Evolutionary conservation across 2,113 vertebrate genomes (phyloP).

Genomic region (Dinomys branickii): DNA sequence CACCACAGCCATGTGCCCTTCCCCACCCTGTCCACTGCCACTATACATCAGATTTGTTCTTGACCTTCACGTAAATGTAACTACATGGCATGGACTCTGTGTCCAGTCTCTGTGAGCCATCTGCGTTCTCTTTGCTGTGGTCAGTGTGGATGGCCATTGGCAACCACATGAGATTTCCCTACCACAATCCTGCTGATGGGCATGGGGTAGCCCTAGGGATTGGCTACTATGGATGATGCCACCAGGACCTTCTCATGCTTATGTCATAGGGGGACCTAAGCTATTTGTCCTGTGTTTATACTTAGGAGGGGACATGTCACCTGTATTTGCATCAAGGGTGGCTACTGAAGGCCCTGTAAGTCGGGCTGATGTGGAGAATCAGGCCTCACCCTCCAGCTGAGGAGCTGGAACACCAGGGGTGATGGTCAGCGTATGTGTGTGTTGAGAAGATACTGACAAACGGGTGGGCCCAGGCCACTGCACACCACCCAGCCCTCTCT

Average conservation of each 20-base stretch:
- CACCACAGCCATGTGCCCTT: neutral
- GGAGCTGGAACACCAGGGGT: neutral
- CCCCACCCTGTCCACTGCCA: neutral
- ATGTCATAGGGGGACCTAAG: neutral
- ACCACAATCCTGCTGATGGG: rapidly evolving
- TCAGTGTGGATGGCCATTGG: neutral
- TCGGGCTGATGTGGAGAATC: too few species aligned
- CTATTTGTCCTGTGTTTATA: neutral
- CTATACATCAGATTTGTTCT: rapidly evolving
- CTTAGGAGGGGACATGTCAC: neutral
- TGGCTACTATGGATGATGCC: neutral
- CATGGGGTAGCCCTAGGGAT: too few species aligned
- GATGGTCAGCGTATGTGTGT: rapidly evolving
- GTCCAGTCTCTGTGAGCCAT: rapidly evolving
- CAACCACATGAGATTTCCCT: rapidly evolving
- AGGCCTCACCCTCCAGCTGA: rapidly evolving
- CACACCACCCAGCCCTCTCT: neutral
- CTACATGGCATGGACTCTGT: neutral
- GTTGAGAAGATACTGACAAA: rapidly evolving
- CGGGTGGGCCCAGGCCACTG: too few species aligned
- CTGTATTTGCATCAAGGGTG: neutral
- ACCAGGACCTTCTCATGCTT: rapidly evolving
- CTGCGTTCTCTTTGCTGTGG: rapidly evolving
- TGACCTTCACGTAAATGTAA: rapidly evolving
- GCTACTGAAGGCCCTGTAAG: rapidly evolving